phyloP scores from a whole-genome alignment of 2,113 vertebrate species.

The Mus spicilegus region DNA sequence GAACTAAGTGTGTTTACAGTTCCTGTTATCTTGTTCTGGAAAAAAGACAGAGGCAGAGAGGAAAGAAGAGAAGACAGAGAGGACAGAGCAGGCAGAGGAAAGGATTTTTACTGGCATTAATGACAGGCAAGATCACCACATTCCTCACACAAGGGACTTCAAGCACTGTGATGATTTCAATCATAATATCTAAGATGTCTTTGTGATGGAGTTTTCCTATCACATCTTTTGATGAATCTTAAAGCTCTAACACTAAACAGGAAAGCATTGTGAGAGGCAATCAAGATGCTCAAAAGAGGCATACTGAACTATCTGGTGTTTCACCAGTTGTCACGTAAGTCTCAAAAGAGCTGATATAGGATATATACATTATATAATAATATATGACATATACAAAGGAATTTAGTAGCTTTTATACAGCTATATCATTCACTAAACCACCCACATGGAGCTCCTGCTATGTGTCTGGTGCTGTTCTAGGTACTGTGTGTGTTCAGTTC shows the following conservation, averaged over 20 bases:
- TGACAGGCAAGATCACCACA: not conserved
- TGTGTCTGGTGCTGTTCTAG: not conserved
- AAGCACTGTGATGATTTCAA: not conserved
- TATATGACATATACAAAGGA: not conserved
- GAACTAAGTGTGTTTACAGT: not conserved
- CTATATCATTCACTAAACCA: not conserved
- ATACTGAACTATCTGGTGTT: not conserved
- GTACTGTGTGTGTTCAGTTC: not conserved
- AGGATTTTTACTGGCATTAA: not conserved
- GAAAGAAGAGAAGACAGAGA: not conserved
- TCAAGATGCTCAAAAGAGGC: not conserved
- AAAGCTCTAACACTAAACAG: constrained; percentile 8
- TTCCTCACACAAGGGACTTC: not conserved
- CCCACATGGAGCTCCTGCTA: not conserved
- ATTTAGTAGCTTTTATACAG: not conserved
- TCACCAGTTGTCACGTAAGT: not conserved
- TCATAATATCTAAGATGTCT: not conserved
- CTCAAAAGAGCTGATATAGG: not conserved
- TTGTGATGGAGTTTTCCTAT: not conserved
- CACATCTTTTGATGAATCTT: not conserved
- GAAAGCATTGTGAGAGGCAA: constrained; percentile 6
- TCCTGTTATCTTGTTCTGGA: not conserved
- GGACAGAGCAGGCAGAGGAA: not conserved
- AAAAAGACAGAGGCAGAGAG: not conserved
- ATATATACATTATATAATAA: not conserved